These are phyloP conservation scores for Dolichotis patagonum DNA, from an alignment of 2,113 vertebrate species.

Conservation along the genomic window DNA sequence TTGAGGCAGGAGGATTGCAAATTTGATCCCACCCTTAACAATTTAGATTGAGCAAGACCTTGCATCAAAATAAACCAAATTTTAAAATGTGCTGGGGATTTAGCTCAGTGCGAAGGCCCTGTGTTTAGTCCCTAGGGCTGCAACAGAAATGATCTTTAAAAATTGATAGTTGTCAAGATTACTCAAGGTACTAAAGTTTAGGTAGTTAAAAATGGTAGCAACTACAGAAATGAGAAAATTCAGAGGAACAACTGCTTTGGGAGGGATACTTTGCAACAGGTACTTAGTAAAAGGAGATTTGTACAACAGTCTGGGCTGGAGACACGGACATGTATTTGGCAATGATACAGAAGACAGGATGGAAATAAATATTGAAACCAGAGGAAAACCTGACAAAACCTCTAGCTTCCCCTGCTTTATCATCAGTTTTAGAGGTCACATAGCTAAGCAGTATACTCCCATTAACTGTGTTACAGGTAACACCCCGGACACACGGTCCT, in stretches of 20 bases:
- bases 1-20: background rate
- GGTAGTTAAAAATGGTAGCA: background rate
- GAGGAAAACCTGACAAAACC: background rate
- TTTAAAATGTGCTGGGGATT: background rate
- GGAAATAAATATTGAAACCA: background rate
- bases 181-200: background rate
- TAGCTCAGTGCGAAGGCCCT: background rate
- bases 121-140: background rate
- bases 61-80: background rate
- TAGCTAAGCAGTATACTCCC: background rate
- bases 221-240: constrained; percentile 5
- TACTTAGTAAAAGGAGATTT: background rate
- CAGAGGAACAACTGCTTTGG: background rate
- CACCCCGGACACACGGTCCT: background rate
- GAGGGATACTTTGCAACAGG: background rate
- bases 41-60: background rate
- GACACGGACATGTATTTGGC: background rate
- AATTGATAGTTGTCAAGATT: background rate
- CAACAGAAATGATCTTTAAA: background rate
- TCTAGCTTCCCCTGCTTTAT: background rate
- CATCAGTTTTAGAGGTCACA: background rate
- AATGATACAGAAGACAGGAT: background rate
- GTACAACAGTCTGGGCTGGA: background rate
- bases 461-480: background rate
- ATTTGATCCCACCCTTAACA: background rate